Conservation (phyloP, 2,797 vertebrate genomes). For the Glossophaga mutica region DNA sequence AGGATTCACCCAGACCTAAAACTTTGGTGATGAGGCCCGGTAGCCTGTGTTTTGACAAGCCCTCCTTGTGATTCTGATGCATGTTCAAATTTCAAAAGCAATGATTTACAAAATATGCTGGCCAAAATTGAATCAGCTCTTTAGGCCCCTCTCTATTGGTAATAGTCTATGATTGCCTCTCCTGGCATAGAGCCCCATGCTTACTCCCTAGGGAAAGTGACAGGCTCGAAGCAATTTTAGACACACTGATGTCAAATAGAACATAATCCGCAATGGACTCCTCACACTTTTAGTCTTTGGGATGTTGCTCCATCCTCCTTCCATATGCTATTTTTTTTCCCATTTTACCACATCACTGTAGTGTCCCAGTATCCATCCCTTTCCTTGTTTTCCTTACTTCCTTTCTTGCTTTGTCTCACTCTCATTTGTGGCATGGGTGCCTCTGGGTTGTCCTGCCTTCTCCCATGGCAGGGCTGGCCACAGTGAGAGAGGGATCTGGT, state of each 20-base stretch:
- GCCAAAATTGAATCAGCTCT: not conserved
- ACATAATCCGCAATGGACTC: not conserved
- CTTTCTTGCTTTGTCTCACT: not conserved
- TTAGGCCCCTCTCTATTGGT: not conserved
- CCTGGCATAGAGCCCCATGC: not conserved
- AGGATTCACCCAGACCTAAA: not conserved
- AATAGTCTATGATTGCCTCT: not conserved
- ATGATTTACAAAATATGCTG: not conserved
- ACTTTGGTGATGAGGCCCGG: not conserved
- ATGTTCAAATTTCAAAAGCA: not conserved
- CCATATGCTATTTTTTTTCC: not conserved
- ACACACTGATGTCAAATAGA: not conserved
- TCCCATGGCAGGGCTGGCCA: not conserved
- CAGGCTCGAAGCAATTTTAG: slow-evolving; percentile 23
- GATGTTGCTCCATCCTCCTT: not conserved
- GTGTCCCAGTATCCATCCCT: not conserved
- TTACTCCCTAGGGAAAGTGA: not conserved
- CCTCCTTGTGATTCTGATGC: not conserved
- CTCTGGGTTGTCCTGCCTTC: not conserved
- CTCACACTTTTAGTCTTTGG: not conserved
- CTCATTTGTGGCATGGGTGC: not conserved
- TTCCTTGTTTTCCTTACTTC: not conserved
- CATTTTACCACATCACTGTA: not conserved
- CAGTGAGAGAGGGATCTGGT: not conserved
- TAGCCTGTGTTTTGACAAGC: not conserved